Evolutionary conservation across 2,888 invertebrate species (phyloP).

Genomic region (Actias luna): DNA sequence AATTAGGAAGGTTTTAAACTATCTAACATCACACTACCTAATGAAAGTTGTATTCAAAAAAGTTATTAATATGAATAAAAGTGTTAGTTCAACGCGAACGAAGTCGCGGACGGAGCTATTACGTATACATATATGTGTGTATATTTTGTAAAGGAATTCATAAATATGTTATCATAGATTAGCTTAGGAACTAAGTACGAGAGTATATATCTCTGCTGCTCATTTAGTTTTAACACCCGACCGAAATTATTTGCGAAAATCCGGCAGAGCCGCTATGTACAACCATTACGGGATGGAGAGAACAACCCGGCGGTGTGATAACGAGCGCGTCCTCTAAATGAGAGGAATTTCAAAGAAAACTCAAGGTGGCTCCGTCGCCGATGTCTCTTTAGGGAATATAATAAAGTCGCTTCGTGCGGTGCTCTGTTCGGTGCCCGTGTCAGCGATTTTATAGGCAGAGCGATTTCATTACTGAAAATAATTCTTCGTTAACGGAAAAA

Average conservation of each 20-base stretch:
- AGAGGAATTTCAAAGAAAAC: conserved; percentile 27
- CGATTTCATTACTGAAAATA: not conserved
- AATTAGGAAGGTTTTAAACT: no score
- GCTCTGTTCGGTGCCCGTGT: not conserved
- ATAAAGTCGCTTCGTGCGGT: conserved; percentile 21
- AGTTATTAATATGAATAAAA: no score
- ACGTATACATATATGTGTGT: no score
- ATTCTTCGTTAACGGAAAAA: no score
- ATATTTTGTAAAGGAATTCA: not conserved
- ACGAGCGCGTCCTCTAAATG: conserved; percentile 20
- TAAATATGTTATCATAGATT: not conserved
- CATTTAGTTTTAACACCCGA: conserved; percentile 7
- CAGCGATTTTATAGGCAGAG: not conserved
- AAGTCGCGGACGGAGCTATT: no score
- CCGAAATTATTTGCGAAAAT: conserved; percentile 8
- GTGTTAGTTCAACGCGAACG: no score
- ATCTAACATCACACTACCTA: no score
- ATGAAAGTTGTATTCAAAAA: no score
- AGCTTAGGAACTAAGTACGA: not conserved
- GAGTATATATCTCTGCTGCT: not conserved
- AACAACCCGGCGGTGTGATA: conserved; percentile 19
- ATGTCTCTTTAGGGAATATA: conserved; percentile 27
- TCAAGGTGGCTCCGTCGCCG: conserved; percentile 24
- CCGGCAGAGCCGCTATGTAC: conserved; percentile 1
- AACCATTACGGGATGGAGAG: conserved; percentile 8